Base-by-base conservation (phyloP, 2,888 invertebrate genomes). In the Parnassius mnemosyne region DNA sequence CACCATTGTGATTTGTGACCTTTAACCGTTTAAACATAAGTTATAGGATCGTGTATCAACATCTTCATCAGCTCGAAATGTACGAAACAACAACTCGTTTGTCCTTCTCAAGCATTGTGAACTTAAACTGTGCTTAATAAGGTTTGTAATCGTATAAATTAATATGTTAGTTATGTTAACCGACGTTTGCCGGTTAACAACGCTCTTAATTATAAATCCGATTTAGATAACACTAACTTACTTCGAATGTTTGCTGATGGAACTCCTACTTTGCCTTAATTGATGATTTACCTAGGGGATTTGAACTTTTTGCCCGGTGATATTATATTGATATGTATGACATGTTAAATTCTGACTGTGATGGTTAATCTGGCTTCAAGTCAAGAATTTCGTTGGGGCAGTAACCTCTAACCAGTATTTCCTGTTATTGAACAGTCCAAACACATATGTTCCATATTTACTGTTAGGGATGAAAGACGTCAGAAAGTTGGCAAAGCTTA, bases 141-240 rank as follows among this genome's bases (percentile, higher is more conserved):
- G 49, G 13, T 49, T 49, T 9, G 16, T 49, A 49, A 49, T 13
- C 13, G 49, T 9, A 10, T 12, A 12, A 13, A 49, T n/a, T 13
- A 47, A 49, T 49, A 11, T 13, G 16, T 49, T 9, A 13, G 49
- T 49, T 13, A 49, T 13, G 11, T 7, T 49, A 49, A 55, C 44
- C 20, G 16, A 20, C 55, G 20, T 43, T 55, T 16, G 25, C 10
- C 3, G 53, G 9, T 20, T 44, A 44, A 44, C 55, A 43, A 46
- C 44, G 55, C 20, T 12, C 16, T 44, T 55, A 55, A 55, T 46
- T 55, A 55, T 41, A 20, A 44, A 55, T 44, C 43, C 55, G 46
- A 55, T 55, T 55, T 12, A 55, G 55, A 55, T 55, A 55, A 55
- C 44, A 20, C 12, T 20, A 44, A 55, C 41, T 55, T 43, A 11